phyloP scores from a whole-genome alignment of 2,888 invertebrate species.

The Agriopis leucophaearia region DNA sequence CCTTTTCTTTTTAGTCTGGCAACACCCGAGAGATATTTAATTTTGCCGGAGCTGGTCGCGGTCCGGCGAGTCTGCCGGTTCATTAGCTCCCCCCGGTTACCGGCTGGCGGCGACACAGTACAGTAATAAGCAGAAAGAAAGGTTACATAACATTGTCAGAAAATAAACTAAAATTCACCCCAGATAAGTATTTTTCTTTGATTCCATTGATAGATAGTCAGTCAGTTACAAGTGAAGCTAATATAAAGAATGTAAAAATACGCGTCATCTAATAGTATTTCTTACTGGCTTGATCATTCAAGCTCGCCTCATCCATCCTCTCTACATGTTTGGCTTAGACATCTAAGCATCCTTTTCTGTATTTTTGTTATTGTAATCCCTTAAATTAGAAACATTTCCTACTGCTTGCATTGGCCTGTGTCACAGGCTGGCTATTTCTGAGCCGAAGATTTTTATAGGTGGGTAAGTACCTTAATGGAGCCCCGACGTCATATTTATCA shows the following conservation, averaged over 20 bases:
- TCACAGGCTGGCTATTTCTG: slow-evolving; percentile 23
- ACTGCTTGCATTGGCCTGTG: slow-evolving; percentile 7
- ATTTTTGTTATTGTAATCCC: not conserved
- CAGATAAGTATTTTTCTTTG: too few relatives aligned
- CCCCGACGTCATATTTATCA: slow-evolving; percentile 33
- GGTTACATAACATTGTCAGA: not conserved
- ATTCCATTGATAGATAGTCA: too few relatives aligned
- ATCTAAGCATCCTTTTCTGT: too few relatives aligned
- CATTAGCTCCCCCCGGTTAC: slow-evolving; percentile 29
- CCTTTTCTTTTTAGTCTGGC: slow-evolving; percentile 6
- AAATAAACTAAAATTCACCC: too few relatives aligned
- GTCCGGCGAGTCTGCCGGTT: slow-evolving; percentile 28
- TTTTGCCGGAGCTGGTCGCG: slow-evolving; percentile 17
- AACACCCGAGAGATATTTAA: slow-evolving; percentile 31
- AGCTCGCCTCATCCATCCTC: too few relatives aligned
- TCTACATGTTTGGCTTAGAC: too few relatives aligned
- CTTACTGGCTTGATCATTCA: too few relatives aligned
- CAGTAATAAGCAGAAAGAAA: not conserved
- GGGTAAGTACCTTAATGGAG: slow-evolving; percentile 34
- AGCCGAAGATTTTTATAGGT: slow-evolving; percentile 33
- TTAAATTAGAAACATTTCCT: not conserved
- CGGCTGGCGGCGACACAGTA: slow-evolving; percentile 7
- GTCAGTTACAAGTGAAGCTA: too few relatives aligned
- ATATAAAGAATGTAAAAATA: too few relatives aligned
- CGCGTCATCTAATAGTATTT: too few relatives aligned